Evolutionary conservation across 2,113 vertebrate species (phyloP).

Genomic region (Corvus moneduloides): DNA sequence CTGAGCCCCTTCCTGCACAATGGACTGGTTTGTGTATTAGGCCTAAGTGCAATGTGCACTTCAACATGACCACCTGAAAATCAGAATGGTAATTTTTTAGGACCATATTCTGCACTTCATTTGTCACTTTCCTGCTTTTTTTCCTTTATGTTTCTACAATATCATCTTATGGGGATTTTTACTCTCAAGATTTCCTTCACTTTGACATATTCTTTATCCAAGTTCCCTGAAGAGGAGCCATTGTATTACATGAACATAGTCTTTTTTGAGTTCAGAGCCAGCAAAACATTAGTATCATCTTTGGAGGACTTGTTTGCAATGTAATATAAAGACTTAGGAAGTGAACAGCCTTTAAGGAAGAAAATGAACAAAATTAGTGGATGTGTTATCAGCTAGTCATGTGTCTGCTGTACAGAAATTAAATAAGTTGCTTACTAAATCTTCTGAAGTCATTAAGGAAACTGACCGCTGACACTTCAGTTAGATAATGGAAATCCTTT

Average conservation of each 20-base stretch:
- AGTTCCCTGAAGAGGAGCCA: background rate
- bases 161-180: background rate
- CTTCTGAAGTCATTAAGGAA: background rate
- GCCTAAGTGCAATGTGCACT: accelerated
- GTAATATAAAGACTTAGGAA: background rate
- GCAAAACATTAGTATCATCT: background rate
- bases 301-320: background rate
- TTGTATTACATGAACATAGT: accelerated
- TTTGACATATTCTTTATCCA: background rate
- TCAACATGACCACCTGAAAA: background rate
- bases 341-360: background rate
- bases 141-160: background rate
- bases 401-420: background rate
- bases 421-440: background rate
- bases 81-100: accelerated
- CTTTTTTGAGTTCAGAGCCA: background rate
- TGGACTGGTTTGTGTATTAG: background rate
- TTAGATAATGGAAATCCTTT: background rate
- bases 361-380: background rate
- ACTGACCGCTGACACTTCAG: background rate
- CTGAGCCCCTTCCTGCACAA: background rate
- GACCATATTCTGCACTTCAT: background rate
- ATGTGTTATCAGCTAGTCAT: background rate
- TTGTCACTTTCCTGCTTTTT: background rate
- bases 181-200: background rate